Evolutionary conservation across 1,140 invertebrate genomes (phyloP), one percentile per base, ranked within the genome.

Genomic region (Papilio helenus): DNA sequence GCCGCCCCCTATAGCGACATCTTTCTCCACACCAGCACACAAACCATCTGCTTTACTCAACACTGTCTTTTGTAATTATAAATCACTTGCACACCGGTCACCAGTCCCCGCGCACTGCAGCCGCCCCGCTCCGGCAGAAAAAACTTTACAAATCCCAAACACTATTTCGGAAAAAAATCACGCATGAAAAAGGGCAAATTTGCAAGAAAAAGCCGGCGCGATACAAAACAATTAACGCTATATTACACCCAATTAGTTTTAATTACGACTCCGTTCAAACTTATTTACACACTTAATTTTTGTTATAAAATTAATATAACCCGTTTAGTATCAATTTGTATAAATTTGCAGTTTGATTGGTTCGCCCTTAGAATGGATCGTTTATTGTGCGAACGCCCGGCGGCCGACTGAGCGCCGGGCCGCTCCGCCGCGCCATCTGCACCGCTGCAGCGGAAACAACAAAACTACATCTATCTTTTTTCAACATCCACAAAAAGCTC

Each of bases 281-380:
- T 94, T 94, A 93, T 94, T 94, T 94, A 90, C 93, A 93, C 92
- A 93, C 91, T 94, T 94, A 94, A 94, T 94, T 94, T 94, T 94
- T 94, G 92, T 93, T 93, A 94, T 94, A 93, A 93, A 93, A 94
- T 94, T 94, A 94, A 93, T 93, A 94, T 90, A 94, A 92, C 89
- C 91, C 90, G 92, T 93, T 94, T 94, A 94, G 92, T 93, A 94
- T 93, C 88, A 93, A 94, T 94, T 94, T 94, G 93, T 93, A 93
- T 93, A 90, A 93, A 94, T 94, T 93, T 93, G 88, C 89, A 87
- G 89, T 93, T 92, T 92, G 93, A 93, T 94, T 93, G 93, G 92
- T 93, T 90, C 90, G 90, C 91, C 91, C 92, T 93, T 92, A 91
- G 89, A 93, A 91, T 93, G 92, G 92, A 93, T 94, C 93, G 92